Percentiles rank a stretch among this genome's conserved stretches.
phyloP scores from a whole-genome alignment of 1,140 invertebrate species.

The Pseudobourletiella spinata region DNA sequence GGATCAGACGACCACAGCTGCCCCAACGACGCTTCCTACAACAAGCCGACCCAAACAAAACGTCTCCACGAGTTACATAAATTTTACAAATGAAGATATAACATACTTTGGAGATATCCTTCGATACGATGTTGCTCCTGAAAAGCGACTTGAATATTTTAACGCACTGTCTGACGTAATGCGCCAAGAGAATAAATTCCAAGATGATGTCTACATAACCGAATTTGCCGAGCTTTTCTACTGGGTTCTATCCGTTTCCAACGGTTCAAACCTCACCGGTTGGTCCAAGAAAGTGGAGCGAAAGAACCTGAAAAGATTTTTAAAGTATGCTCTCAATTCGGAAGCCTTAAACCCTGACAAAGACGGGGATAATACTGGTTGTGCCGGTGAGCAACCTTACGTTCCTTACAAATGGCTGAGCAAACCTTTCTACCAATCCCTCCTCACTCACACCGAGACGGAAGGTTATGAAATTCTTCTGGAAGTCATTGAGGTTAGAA shows the following conservation, averaged over 20 bases:
- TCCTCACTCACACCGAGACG: not conserved
- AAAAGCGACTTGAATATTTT: not conserved
- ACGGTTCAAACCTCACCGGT: not conserved
- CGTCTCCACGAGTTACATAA: too few species aligned
- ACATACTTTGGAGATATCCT: too few species aligned
- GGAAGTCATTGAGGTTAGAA: not conserved
- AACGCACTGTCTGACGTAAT: not conserved
- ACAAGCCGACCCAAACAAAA: too few species aligned
- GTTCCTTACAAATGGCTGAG: not conserved
- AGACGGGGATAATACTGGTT: too few species aligned
- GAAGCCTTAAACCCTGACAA: not conserved
- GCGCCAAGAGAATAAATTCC: not conserved
- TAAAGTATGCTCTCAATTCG: not conserved
- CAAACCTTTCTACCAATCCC: not conserved
- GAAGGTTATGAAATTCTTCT: not conserved
- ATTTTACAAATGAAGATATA: too few species aligned
- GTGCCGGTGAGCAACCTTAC: not conserved
- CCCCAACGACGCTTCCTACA: too few species aligned
- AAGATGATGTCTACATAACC: not conserved
- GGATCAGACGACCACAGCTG: too few species aligned
- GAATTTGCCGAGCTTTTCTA: not conserved
- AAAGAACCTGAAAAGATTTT: not conserved
- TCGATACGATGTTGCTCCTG: too few species aligned
- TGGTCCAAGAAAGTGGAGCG: not conserved
- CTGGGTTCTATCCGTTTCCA: not conserved